Percentiles rank a stretch among this genome's conserved stretches.
phyloP scores from a whole-genome alignment of 2,797 vertebrate species.

The Tragopan temminckii region DNA sequence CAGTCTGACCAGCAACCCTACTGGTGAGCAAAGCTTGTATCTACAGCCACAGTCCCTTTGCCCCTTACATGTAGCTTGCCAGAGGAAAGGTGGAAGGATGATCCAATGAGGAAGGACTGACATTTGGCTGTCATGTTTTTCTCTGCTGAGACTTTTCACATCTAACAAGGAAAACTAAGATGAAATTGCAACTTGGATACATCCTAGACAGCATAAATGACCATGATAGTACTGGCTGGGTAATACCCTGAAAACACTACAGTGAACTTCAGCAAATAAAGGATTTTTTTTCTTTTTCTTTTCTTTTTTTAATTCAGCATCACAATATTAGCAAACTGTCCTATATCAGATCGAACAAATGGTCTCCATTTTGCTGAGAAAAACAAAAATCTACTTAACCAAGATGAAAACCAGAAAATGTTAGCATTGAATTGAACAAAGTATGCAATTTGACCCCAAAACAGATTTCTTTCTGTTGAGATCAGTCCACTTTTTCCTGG shows the following conservation, averaged over 20 bases:
- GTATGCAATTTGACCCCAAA: constrained; percentile 31
- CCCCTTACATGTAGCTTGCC: not conserved
- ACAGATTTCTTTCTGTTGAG: constrained; percentile 39
- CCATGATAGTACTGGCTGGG: not conserved
- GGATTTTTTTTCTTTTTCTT: not conserved
- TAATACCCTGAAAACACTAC: not conserved
- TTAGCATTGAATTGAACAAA: constrained; percentile 20
- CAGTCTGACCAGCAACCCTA: not conserved
- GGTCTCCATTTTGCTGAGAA: not conserved
- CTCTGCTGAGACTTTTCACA: not conserved
- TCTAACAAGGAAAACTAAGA: not conserved
- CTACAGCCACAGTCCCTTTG: not conserved
- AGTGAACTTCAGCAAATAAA: not conserved
- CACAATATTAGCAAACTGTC: not conserved
- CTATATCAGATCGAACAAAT: not conserved
- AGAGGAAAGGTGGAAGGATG: not conserved
- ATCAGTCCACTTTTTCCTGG: constrained; percentile 4
- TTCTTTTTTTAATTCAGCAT: not conserved
- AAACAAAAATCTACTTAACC: constrained; percentile 10
- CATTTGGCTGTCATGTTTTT: not conserved
- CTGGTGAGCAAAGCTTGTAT: not conserved
- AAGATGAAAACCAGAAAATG: constrained; percentile 50
- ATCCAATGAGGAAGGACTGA: not conserved
- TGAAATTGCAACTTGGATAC: not conserved
- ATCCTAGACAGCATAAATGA: not conserved